A percentile compares a stretch with the other conserved stretches of the same genome.
Evolutionary conservation across 2,888 invertebrate genomes (phyloP).

Genomic region (Athalia cordata): DNA sequence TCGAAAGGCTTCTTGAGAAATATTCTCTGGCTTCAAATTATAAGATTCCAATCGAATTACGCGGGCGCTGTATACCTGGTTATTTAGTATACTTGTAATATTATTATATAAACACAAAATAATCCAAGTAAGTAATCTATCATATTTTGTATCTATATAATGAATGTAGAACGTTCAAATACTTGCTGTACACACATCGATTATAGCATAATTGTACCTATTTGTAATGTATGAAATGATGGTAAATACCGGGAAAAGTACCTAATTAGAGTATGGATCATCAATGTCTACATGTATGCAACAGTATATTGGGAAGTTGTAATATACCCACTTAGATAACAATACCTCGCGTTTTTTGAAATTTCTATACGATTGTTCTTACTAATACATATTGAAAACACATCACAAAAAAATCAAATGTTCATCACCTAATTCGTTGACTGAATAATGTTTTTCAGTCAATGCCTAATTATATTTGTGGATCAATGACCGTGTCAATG

Average conservation of each 20-base stretch:
- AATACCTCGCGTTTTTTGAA: not conserved
- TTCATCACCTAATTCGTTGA: not conserved
- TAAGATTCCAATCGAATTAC: no score
- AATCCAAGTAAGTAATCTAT: conserved; percentile 1
- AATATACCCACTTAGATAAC: not conserved
- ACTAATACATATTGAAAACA: not conserved
- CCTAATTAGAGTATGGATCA: no score
- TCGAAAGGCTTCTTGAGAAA: not conserved
- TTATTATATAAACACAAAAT: not conserved
- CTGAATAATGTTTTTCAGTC: no score
- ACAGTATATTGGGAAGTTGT: no score
- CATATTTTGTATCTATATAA: conserved; percentile 25
- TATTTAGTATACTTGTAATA: conserved; percentile 20
- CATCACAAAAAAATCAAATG: not conserved
- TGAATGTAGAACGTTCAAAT: not conserved
- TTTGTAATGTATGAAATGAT: no score
- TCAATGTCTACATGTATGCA: no score
- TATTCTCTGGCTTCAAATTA: conserved; percentile 1
- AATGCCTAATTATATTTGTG: not conserved
- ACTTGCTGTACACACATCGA: not conserved
- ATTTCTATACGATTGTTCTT: not conserved
- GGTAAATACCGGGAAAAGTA: no score
- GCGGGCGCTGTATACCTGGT: not conserved
- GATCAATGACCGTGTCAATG: not conserved
- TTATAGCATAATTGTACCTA: not conserved